Percentiles rank a stretch among this genome's conserved stretches.
Conservation (phyloP, 2,888 invertebrate genomes). For the Hermaeophaga mercurialis region DNA sequence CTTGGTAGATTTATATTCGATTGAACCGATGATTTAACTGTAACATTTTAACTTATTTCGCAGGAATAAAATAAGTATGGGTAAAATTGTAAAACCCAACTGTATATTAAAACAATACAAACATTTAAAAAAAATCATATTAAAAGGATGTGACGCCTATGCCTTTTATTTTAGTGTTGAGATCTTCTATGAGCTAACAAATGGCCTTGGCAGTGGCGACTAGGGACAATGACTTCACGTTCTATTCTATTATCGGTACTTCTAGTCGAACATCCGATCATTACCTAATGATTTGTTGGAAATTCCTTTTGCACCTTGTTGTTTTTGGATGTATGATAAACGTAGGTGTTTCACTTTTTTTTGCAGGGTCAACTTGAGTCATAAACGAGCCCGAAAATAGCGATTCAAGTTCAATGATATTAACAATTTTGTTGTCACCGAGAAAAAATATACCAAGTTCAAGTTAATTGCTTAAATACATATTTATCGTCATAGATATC, state of each 20-base stretch:
- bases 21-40: too few species aligned
- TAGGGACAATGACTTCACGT: conserved; percentile 7
- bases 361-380: not conserved
- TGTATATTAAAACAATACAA: too few species aligned
- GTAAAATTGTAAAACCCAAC: too few species aligned
- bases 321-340: not conserved
- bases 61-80: too few species aligned
- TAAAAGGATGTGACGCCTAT: not conserved
- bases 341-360: not conserved
- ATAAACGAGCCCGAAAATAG: not conserved
- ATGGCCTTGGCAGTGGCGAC: conserved; percentile 7
- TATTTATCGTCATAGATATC: too few species aligned
- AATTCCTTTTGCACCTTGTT: not conserved
- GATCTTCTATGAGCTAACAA: not conserved
- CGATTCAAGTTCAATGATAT: not conserved
- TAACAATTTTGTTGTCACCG: too few species aligned
- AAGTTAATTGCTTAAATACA: too few species aligned
- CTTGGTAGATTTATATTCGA: too few species aligned
- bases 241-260: conserved; percentile 6
- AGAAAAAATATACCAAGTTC: not conserved
- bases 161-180: not conserved
- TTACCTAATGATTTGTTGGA: conserved; percentile 8
- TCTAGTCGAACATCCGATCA: too few species aligned
- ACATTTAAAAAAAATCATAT: too few species aligned
- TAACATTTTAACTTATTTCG: too few species aligned